Evolutionary conservation across 1,140 invertebrate species (phyloP).

Genomic region (Trichonephila clavipes): DNA sequence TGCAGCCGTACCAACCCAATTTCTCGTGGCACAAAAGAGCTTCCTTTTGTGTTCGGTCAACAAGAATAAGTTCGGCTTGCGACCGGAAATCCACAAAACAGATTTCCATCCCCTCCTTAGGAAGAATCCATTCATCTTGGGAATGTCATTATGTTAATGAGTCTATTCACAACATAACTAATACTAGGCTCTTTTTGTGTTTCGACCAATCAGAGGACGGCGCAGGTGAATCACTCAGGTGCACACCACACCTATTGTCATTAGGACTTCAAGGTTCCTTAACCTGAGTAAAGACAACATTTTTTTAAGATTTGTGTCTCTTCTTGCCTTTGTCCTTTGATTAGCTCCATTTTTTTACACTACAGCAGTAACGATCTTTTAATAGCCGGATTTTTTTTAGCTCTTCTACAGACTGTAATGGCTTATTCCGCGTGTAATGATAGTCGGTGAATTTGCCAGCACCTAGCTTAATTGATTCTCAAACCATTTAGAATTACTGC

Average conservation of each 20-base stretch:
- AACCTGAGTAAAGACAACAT: slow-evolving; percentile 70
- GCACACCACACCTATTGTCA: slow-evolving; percentile 70
- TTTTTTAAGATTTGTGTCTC: slow-evolving; percentile 65
- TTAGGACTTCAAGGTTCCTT: slow-evolving; percentile 73
- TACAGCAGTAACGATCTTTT: slow-evolving; percentile 64
- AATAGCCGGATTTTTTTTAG: slow-evolving; percentile 42
- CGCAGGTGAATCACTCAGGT: slow-evolving; percentile 64
- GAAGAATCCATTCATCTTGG: slow-evolving; percentile 63
- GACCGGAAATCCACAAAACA: slow-evolving; percentile 66
- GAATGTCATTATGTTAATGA: slow-evolving; percentile 74
- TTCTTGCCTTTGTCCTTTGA: slow-evolving; percentile 51
- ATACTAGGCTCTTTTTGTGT: slow-evolving; percentile 52
- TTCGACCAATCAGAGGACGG: slow-evolving; percentile 42
- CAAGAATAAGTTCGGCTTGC: slow-evolving; percentile 24
- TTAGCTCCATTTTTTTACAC: slow-evolving; percentile 25
- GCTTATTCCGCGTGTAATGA: slow-evolving; percentile 27
- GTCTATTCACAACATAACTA: slow-evolving; percentile 73
- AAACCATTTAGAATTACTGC: slow-evolving; percentile 11
- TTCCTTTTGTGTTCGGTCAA: slow-evolving; percentile 23
- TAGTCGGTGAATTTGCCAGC: slow-evolving; percentile 21
- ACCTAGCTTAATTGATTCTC: slow-evolving; percentile 46
- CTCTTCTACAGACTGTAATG: neutral
- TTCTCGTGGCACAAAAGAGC: neutral
- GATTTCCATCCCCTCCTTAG: slow-evolving; percentile 54
- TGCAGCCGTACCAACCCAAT: neutral